These are phyloP conservation scores for Caracal caracal DNA, from an alignment of 2,113 vertebrate species.

Conservation along the genomic window DNA sequence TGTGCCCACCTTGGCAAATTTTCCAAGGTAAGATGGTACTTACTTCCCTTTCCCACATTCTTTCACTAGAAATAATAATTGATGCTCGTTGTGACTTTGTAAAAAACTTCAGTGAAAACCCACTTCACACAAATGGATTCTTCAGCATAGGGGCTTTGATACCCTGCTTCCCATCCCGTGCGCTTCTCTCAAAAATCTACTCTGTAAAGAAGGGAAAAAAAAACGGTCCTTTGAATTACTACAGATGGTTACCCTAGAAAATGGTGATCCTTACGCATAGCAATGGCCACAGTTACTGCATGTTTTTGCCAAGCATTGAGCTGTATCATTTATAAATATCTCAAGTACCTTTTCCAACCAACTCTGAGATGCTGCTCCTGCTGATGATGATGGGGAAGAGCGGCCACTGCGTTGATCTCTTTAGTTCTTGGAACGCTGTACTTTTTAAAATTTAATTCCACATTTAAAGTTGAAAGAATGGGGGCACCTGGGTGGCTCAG, in stretches of 20 bases:
- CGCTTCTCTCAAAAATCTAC: neutral
- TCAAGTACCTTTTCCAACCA: neutral
- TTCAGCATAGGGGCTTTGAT: neutral
- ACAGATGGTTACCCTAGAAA: neutral
- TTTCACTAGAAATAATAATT: neutral
- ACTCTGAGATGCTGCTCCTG: neutral
- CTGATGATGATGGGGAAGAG: neutral
- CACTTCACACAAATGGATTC: neutral
- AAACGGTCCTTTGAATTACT: neutral
- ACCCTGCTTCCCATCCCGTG: neutral
- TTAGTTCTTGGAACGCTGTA: neutral
- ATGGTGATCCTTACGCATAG: neutral
- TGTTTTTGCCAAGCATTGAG: neutral
- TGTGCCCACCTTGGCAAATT: constrained; percentile 87
- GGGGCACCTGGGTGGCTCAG: too few species aligned
- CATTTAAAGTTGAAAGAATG: neutral
- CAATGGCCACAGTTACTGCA: neutral
- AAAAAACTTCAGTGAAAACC: neutral
- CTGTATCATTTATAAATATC: neutral
- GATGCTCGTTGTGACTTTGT: neutral
- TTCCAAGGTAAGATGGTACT: constrained; percentile 86
- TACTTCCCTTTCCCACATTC: neutral
- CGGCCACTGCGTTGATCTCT: neutral
- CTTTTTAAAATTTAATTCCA: neutral
- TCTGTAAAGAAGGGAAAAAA: neutral